Evolutionary conservation across 2,797 vertebrate species (phyloP).

Genomic region (Pteronotus mesoamericanus): DNA sequence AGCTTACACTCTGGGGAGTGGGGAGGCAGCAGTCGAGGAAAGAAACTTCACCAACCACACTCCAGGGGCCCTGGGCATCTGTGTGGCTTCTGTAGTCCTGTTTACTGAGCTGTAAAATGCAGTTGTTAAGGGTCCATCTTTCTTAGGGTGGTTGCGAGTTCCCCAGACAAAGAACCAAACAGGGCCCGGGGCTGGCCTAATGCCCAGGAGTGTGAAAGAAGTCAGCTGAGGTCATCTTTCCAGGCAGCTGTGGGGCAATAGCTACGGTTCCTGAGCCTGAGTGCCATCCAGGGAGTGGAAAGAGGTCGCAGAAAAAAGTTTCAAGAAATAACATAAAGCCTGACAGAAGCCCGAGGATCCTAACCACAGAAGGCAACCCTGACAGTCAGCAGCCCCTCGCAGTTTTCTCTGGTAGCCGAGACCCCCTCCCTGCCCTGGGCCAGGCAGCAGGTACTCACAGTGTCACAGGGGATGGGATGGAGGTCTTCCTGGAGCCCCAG

Average conservation of each 20-base stretch:
- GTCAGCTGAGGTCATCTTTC: conserved; percentile 34
- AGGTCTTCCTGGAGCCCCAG: background rate
- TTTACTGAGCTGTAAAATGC: background rate
- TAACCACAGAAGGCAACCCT: background rate
- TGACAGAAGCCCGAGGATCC: background rate
- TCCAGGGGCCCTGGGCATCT: background rate
- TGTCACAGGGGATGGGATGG: background rate
- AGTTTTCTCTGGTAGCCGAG: accelerated
- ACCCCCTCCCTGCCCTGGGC: background rate
- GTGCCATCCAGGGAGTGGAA: background rate
- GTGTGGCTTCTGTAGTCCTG: background rate
- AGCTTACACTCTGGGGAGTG: background rate
- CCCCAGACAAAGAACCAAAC: background rate
- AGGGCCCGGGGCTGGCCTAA: conserved; percentile 43
- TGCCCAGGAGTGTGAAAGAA: background rate
- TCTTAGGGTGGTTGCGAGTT: background rate
- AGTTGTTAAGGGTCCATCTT: background rate
- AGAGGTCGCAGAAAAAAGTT: background rate
- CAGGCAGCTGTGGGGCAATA: conserved; percentile 39
- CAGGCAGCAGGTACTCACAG: conserved; percentile 44
- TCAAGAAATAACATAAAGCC: background rate
- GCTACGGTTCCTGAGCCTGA: background rate
- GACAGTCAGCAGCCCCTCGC: background rate
- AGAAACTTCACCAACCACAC: background rate
- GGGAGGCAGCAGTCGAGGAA: too few relatives aligned